Evolutionary conservation across 2,888 invertebrate genomes (phyloP).

Genomic region (Capitulum mitella): DNA sequence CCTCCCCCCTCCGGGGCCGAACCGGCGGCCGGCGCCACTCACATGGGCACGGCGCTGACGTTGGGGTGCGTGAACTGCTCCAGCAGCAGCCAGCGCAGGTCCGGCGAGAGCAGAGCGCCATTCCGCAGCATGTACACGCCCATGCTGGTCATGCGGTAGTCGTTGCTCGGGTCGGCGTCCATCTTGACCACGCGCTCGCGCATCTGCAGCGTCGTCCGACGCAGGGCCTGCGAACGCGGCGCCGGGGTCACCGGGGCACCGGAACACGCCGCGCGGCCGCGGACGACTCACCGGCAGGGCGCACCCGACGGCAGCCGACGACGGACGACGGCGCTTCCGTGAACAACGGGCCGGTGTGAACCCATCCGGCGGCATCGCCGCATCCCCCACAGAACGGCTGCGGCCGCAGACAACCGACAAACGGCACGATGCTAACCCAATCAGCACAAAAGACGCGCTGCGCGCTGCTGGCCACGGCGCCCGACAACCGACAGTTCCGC

Average conservation of each 20-base stretch:
- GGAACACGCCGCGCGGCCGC: background rate
- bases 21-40: background rate
- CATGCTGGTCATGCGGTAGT: conserved; percentile 15
- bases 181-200: background rate
- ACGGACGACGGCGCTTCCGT: no score
- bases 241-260: background rate
- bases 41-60: background rate
- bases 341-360: no score
- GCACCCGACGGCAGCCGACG: no score
- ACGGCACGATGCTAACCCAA: no score
- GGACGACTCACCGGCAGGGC: background rate
- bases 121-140: background rate
- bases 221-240: background rate
- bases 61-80: background rate
- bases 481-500: no score
- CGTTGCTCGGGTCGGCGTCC: background rate
- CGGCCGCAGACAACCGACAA: no score
- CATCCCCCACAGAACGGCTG: no score
- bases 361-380: no score
- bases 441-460: no score
- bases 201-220: background rate
- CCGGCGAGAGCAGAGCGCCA: background rate
- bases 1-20: no score
- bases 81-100: conserved; percentile 11
- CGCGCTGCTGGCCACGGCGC: no score